phyloP scores from a whole-genome alignment of 1,140 invertebrate genomes.

The Trichoplusia ni region DNA sequence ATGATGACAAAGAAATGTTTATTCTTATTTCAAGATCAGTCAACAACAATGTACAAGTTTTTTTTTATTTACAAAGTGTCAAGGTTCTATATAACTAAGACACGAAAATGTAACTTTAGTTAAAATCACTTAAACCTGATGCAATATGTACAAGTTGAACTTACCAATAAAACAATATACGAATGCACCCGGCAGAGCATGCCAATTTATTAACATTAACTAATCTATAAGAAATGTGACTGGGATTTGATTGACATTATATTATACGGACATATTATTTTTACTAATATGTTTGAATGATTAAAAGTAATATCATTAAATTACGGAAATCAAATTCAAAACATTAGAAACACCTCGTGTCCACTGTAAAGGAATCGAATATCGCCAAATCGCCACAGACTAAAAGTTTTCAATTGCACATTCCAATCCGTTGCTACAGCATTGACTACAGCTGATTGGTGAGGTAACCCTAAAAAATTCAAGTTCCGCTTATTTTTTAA shows the following conservation, averaged over 20 bases:
- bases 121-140: conserved; percentile 1
- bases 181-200: conserved; percentile 30
- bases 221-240: not conserved
- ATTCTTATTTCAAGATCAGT: too few species aligned
- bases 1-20: conserved; percentile 8
- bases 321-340: conserved; percentile 46
- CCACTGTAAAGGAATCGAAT: conserved; percentile 38
- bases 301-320: conserved; percentile 9
- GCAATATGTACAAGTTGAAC: conserved; percentile 29
- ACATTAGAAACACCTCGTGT: conserved; percentile 63
- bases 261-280: not conserved
- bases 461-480: too few species aligned
- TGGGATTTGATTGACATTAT: not conserved
- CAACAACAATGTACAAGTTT: too few species aligned
- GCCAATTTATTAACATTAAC: conserved; percentile 14
- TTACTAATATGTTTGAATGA: conserved; percentile 22
- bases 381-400: conserved; percentile 32
- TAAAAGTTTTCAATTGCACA: too few species aligned
- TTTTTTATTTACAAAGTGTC: too few species aligned
- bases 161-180: conserved; percentile 43
- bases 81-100: too few species aligned
- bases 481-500: too few species aligned
- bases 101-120: too few species aligned
- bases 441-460: not conserved
- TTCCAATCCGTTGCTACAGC: too few species aligned